Evolutionary conservation across 2,888 invertebrate genomes (phyloP).

Genomic region (Tenthredo livida): DNA sequence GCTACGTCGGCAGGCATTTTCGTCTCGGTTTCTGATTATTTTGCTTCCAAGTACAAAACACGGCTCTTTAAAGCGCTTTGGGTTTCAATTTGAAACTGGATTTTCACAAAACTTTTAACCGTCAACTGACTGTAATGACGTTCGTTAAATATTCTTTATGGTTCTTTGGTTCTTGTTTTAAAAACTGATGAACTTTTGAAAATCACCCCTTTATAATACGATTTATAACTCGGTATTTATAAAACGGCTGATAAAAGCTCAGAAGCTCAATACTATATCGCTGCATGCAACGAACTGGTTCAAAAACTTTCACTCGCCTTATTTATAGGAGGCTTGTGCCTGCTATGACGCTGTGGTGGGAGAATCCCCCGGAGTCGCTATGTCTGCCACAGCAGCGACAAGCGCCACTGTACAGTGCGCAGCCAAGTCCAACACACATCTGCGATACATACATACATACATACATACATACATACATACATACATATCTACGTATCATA

Average conservation of each 20-base stretch:
- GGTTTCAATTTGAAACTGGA: not conserved
- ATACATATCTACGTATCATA: not conserved
- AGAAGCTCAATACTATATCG: slow-evolving; percentile 30
- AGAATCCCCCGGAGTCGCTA: slow-evolving; percentile 51
- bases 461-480: not conserved
- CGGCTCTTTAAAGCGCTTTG: not conserved
- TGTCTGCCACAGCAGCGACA: slow-evolving; percentile 53
- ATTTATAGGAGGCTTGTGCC: slow-evolving; percentile 43
- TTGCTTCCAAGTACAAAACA: not conserved
- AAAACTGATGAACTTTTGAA: slow-evolving; percentile 25
- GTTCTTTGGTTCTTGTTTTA: not conserved
- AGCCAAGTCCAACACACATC: not conserved
- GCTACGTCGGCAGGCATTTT: slow-evolving; percentile 78
- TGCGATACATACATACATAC: not conserved
- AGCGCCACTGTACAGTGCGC: slow-evolving; percentile 53
- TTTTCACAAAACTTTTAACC: slow-evolving; percentile 7
- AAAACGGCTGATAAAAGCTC: not conserved
- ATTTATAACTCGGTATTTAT: not conserved
- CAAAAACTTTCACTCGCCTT: slow-evolving; percentile 52
- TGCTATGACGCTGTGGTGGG: slow-evolving; percentile 16
- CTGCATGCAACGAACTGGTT: slow-evolving; percentile 52
- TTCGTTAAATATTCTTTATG: not conserved
- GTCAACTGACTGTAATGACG: not conserved
- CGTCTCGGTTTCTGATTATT: slow-evolving; percentile 29
- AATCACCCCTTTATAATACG: not conserved